Conservation (phyloP, 1,140 invertebrate genomes). For the Holotrichia oblita region DNA sequence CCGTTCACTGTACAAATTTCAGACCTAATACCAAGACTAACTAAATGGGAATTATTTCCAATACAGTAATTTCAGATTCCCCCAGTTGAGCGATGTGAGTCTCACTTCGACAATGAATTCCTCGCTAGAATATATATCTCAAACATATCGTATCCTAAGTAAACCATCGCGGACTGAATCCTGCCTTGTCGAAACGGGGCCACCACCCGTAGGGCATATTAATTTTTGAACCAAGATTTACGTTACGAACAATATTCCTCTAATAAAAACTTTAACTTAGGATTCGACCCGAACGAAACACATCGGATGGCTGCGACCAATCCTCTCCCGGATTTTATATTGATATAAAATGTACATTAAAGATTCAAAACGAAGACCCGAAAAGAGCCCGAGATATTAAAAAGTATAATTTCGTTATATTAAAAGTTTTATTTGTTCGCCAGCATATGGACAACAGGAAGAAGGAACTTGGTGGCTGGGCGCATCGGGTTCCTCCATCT, state of each 20-base stretch:
- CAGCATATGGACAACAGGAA: constrained; percentile 38
- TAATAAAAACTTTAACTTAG: neutral
- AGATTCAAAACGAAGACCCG: neutral
- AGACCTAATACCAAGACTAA: too few relatives aligned
- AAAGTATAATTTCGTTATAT: too few relatives aligned
- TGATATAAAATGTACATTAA: constrained; percentile 30
- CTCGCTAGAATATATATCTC: neutral
- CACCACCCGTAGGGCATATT: neutral
- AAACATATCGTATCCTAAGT: neutral
- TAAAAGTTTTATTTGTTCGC: constrained; percentile 38
- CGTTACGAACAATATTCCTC: neutral
- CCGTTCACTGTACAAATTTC: too few relatives aligned
- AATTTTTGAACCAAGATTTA: neutral
- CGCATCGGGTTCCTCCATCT: too few relatives aligned
- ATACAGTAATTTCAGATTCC: too few relatives aligned
- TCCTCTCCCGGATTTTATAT: neutral
- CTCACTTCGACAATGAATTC: too few relatives aligned
- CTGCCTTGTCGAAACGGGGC: neutral
- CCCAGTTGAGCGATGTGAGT: too few relatives aligned
- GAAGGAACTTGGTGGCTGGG: too few relatives aligned
- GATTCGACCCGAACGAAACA: neutral
- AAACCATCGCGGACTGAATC: neutral
- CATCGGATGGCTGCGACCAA: neutral
- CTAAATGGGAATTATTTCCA: too few relatives aligned
- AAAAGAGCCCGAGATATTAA: constrained; percentile 25